A percentile compares a stretch with the other conserved stretches of the same genome.
phyloP scores from a whole-genome alignment of 1,140 invertebrate species.

The Cecropterus lyciades region DNA sequence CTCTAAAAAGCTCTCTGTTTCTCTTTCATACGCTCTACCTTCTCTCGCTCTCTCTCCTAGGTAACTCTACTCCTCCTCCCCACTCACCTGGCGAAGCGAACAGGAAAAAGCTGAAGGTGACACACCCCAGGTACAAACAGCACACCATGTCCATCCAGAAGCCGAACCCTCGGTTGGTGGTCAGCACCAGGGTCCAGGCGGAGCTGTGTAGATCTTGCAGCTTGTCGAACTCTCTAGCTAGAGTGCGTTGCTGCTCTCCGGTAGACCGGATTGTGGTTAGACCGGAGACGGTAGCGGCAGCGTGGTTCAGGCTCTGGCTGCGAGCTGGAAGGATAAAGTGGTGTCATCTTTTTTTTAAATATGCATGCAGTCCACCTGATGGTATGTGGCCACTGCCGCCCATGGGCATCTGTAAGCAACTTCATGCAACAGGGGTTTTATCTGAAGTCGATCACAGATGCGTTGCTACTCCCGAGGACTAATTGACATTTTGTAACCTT shows the following conservation, averaged over 20 bases:
- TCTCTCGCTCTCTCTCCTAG: too few relatives aligned
- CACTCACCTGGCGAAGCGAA: slow-evolving; percentile 64
- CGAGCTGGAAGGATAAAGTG: slow-evolving; percentile 86
- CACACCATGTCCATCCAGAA: slow-evolving; percentile 88
- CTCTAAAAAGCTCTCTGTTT: too few relatives aligned
- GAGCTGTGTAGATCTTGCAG: slow-evolving; percentile 90
- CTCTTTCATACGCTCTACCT: too few relatives aligned
- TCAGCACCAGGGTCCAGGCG: slow-evolving; percentile 88
- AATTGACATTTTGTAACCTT: too few relatives aligned
- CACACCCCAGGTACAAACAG: slow-evolving; percentile 86
- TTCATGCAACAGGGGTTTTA: too few relatives aligned
- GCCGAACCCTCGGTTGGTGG: slow-evolving; percentile 86
- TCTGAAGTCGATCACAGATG: too few relatives aligned
- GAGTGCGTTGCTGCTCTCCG: slow-evolving; percentile 84
- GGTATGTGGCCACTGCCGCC: too few relatives aligned
- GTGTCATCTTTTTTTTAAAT: too few relatives aligned
- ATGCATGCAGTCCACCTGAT: too few relatives aligned
- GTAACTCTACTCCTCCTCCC: too few relatives aligned
- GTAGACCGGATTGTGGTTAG: slow-evolving; percentile 93
- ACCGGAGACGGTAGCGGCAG: slow-evolving; percentile 91
- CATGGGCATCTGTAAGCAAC: too few relatives aligned
- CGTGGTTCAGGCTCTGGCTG: slow-evolving; percentile 94
- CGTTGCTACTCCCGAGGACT: too few relatives aligned
- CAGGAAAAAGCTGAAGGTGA: slow-evolving; percentile 86
- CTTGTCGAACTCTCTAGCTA: slow-evolving; percentile 87